These are phyloP conservation scores for Calameuta idolon DNA, from an alignment of 2,888 invertebrate genomes.

Conservation along the genomic window DNA sequence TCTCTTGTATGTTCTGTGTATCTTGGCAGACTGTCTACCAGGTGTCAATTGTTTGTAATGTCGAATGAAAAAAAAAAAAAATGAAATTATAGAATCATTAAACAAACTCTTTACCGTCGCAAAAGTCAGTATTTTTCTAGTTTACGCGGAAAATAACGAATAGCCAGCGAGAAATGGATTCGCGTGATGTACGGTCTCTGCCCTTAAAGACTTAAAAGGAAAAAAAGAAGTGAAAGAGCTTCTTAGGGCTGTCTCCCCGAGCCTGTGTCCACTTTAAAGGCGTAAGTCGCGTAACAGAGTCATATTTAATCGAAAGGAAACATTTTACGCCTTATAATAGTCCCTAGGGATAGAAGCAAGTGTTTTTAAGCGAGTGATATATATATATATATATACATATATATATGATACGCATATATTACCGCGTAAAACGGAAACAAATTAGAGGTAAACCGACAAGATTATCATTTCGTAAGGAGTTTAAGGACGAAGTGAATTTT, in stretches of 20 bases:
- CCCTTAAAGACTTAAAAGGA: neutral
- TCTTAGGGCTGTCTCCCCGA: neutral
- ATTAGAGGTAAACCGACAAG: constrained; percentile 30
- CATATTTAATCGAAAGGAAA: constrained; percentile 4
- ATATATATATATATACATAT: constrained; percentile 35
- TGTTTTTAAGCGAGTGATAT: constrained; percentile 40
- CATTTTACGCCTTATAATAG: constrained; percentile 6
- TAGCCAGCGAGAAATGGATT: neutral
- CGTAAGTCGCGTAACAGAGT: neutral
- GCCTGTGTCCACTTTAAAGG: neutral
- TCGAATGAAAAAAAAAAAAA: neutral
- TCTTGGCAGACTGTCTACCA: neutral
- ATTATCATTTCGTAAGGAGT: constrained; percentile 25
- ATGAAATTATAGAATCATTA: neutral
- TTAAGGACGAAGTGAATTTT: constrained; percentile 26
- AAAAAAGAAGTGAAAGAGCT: neutral
- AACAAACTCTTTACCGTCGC: neutral
- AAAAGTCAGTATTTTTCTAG: neutral
- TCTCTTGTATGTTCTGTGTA: neutral
- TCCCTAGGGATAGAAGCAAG: constrained; percentile 11
- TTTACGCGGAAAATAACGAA: neutral
- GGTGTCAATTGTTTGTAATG: neutral
- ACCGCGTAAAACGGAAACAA: constrained; percentile 21
- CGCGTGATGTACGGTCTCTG: neutral
- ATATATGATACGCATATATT: constrained; percentile 22